Evolutionary conservation across 2,797 vertebrate genomes (phyloP).

Genomic region (Pangasius sanitwongsei): DNA sequence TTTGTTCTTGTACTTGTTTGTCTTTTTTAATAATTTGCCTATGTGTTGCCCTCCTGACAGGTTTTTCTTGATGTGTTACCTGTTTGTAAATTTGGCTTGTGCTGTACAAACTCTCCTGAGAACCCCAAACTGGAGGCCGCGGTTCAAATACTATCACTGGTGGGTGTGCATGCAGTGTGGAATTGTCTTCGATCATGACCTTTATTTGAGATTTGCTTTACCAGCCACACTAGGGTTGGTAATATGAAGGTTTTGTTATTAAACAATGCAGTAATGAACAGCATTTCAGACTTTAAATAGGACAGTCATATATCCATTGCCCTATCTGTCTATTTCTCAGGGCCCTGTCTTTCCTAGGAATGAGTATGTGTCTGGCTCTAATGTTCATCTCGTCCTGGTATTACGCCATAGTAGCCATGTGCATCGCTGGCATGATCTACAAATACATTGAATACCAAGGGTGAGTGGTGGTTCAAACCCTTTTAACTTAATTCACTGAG

Average conservation of each 20-base stretch:
- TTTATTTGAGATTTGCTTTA: background rate
- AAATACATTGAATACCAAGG: slow-evolving; percentile 99
- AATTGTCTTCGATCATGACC: background rate
- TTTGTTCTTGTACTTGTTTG: background rate
- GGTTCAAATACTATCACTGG: slow-evolving; percentile 98
- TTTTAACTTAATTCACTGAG: background rate
- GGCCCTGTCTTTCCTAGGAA: slow-evolving; percentile 95
- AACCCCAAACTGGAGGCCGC: slow-evolving; percentile 96
- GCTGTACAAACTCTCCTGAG: slow-evolving; percentile 94
- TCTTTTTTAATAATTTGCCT: background rate
- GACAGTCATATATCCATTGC: background rate
- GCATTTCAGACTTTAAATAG: background rate
- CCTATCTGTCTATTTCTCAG: slow-evolving; percentile 68
- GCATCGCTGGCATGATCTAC: slow-evolving; percentile 98
- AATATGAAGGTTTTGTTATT: background rate
- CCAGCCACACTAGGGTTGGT: background rate
- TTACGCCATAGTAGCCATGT: slow-evolving; percentile 96
- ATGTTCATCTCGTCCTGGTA: slow-evolving; percentile 99
- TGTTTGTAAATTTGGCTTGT: slow-evolving; percentile 97
- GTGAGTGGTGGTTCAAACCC: slow-evolving; percentile 72
- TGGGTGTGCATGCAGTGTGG: slow-evolving; percentile 66
- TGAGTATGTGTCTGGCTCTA: slow-evolving; percentile 96
- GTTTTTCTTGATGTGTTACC: slow-evolving; percentile 99
- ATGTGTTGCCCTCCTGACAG: slow-evolving; percentile 66
- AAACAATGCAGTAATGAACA: background rate